These are phyloP conservation scores for Drosophila malerkotliana DNA, from an alignment of 1,140 invertebrate genomes.

Conservation along the genomic window DNA sequence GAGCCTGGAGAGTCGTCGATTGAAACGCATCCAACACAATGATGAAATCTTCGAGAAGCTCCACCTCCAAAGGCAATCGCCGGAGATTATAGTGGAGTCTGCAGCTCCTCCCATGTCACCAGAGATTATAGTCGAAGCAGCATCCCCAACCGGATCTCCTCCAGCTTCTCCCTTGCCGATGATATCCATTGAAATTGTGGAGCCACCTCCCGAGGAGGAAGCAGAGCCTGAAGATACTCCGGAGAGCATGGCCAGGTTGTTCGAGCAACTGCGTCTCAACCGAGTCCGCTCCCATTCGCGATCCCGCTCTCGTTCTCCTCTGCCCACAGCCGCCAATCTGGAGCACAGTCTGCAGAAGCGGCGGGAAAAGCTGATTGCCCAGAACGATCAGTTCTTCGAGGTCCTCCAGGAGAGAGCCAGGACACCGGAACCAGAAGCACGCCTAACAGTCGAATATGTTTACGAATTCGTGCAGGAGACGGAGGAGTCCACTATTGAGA, in stretches of 20 bases:
- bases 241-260: slow-evolving; percentile 64
- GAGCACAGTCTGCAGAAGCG: slow-evolving; percentile 59
- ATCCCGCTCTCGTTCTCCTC: slow-evolving; percentile 65
- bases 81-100: slow-evolving; percentile 15
- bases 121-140: slow-evolving; percentile 5
- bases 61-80: slow-evolving; percentile 17
- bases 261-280: slow-evolving; percentile 68
- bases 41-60: slow-evolving; percentile 69
- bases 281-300: slow-evolving; percentile 62
- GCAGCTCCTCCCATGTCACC: slow-evolving; percentile 1
- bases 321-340: slow-evolving; percentile 61
- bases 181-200: slow-evolving; percentile 57
- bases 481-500: not conserved
- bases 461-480: slow-evolving; percentile 52
- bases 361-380: slow-evolving; percentile 61
- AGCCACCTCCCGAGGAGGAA: slow-evolving; percentile 6
- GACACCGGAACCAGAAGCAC: slow-evolving; percentile 54
- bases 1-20: slow-evolving; percentile 59
- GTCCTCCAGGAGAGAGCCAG: slow-evolving; percentile 48
- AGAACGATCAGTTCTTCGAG: slow-evolving; percentile 69
- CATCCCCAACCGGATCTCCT: not conserved
- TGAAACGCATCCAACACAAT: slow-evolving; percentile 67
- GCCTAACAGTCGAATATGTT: slow-evolving; percentile 60
- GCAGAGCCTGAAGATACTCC: slow-evolving; percentile 51
- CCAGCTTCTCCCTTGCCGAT: slow-evolving; percentile 17